phyloP scores from a whole-genome alignment of 2,797 vertebrate genomes.

The Tapirus indicus region DNA sequence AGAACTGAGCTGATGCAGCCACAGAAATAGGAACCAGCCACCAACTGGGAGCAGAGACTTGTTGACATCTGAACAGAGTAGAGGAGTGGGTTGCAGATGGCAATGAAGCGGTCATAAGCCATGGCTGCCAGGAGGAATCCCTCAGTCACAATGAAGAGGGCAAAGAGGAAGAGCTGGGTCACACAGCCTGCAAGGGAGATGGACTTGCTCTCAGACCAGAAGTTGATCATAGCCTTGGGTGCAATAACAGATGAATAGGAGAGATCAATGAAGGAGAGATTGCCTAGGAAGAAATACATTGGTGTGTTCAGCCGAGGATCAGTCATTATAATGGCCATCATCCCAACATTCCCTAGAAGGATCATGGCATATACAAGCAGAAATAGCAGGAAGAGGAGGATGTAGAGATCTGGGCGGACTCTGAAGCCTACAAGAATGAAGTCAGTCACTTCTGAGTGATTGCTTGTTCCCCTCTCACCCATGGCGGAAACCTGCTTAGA shows the following conservation, averaged over 20 bases:
- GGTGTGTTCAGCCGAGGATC: too few relatives aligned
- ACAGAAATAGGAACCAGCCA: too few relatives aligned
- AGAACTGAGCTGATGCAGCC: too few relatives aligned
- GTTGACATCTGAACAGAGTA: slow-evolving; percentile 76
- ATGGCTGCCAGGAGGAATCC: slow-evolving; percentile 80
- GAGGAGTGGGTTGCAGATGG: slow-evolving; percentile 72
- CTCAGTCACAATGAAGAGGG: slow-evolving; percentile 61
- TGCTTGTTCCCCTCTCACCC: slow-evolving; percentile 57
- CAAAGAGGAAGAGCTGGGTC: too few relatives aligned
- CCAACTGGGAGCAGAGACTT: not conserved
- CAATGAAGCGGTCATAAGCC: slow-evolving; percentile 77
- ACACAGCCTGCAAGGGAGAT: slow-evolving; percentile 75
- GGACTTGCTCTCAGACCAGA: too few relatives aligned
- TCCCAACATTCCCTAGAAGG: slow-evolving; percentile 62
- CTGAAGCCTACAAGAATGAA: slow-evolving; percentile 80
- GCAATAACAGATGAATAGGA: too few relatives aligned
- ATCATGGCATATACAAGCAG: slow-evolving; percentile 68
- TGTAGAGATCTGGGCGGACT: not conserved
- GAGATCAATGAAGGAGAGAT: too few relatives aligned
- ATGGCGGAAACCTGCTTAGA: slow-evolving; percentile 68
- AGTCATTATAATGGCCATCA: too few relatives aligned
- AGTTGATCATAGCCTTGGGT: too few relatives aligned
- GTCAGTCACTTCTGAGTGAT: slow-evolving; percentile 61
- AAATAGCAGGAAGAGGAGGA: slow-evolving; percentile 77
- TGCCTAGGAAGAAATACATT: too few relatives aligned